Percentiles rank a stretch among this genome's conserved stretches.
phyloP scores from a whole-genome alignment of 2,888 invertebrate genomes.

The Lochmaea capreae region DNA sequence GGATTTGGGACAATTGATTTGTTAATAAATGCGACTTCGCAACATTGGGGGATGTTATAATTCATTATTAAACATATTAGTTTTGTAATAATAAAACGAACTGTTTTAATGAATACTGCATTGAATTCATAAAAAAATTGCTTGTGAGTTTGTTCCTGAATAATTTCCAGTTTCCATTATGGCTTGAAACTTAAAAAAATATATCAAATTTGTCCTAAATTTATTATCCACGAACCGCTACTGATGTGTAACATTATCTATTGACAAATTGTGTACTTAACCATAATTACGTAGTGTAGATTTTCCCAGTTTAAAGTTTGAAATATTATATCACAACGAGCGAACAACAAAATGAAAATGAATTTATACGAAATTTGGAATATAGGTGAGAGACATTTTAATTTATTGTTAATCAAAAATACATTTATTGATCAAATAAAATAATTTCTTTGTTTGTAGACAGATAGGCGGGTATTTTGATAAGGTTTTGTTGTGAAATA shows the following conservation, averaged over 20 bases:
- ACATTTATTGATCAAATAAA: not conserved
- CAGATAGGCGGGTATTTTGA: not conserved
- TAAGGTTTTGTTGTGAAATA: not conserved
- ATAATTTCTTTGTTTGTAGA: not conserved
- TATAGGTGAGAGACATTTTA: slow-evolving; percentile 31
- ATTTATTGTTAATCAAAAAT: not conserved
- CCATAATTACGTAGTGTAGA: not conserved
- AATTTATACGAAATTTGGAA: slow-evolving; percentile 35
- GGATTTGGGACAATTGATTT: too few species aligned
- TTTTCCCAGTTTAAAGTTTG: slow-evolving; percentile 8
- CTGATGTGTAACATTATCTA: not conserved
- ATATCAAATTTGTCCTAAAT: not conserved
- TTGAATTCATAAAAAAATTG: too few species aligned
- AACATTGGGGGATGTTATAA: too few species aligned
- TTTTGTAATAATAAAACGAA: too few species aligned
- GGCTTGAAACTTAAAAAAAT: too few species aligned
- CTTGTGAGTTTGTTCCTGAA: too few species aligned
- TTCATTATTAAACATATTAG: too few species aligned
- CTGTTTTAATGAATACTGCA: too few species aligned
- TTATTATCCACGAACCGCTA: slow-evolving; percentile 6
- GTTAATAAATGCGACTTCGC: too few species aligned
- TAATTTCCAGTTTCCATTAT: too few species aligned
- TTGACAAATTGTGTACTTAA: slow-evolving; percentile 1
- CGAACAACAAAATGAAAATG: slow-evolving; percentile 32
- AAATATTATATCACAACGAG: not conserved